A percentile compares a stretch with the other conserved stretches of the same genome.
Conservation (phyloP, 1,140 invertebrate genomes). For the Drosophila prosaltans region DNA sequence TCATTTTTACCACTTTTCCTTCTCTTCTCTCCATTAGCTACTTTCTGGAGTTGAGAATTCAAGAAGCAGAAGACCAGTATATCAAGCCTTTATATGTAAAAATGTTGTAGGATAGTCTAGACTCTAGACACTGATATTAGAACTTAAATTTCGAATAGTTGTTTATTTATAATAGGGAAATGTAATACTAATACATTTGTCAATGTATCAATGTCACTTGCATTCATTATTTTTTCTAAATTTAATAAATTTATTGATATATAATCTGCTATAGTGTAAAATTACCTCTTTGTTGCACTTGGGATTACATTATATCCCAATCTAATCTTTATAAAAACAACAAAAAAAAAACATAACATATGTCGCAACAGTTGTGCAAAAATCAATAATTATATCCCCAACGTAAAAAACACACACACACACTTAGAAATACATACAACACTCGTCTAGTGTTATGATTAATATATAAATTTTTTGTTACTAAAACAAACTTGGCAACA, state of each 20-base stretch:
- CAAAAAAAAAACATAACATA: background rate
- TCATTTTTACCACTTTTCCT: background rate
- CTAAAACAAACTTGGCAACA: background rate
- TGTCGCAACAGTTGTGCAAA: constrained; percentile 9
- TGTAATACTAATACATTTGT: too few relatives aligned
- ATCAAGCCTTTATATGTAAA: too few relatives aligned
- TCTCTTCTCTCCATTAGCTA: too few relatives aligned
- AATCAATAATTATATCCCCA: constrained; percentile 5
- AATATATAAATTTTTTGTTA: background rate
- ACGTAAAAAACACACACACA: background rate
- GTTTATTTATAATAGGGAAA: too few relatives aligned
- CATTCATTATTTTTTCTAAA: too few relatives aligned
- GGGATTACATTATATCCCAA: background rate
- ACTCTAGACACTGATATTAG: too few relatives aligned
- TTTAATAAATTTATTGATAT: too few relatives aligned
- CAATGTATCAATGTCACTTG: too few relatives aligned
- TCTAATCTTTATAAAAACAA: background rate
- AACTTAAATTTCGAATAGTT: too few relatives aligned
- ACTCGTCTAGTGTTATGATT: background rate
- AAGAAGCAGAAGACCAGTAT: too few relatives aligned
- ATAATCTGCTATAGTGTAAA: background rate
- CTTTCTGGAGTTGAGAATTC: too few relatives aligned
- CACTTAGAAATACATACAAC: background rate
- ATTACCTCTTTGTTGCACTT: background rate
- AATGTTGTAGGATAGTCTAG: too few relatives aligned